phyloP scores from a whole-genome alignment of 2,113 vertebrate genomes.

The Triplophysa rosa region DNA sequence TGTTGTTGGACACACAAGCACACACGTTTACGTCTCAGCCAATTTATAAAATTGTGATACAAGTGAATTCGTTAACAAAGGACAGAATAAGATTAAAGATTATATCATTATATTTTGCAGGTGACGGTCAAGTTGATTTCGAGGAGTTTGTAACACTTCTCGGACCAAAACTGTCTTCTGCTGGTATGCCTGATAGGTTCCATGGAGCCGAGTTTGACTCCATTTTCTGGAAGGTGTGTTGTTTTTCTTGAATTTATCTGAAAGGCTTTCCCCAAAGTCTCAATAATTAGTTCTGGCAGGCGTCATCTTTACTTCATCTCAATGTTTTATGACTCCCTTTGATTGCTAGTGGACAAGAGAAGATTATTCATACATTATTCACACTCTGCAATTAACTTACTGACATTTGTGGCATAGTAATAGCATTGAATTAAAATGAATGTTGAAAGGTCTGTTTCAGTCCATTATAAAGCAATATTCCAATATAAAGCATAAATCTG shows the following conservation, averaged over 20 bases:
- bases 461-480: constrained; percentile 18
- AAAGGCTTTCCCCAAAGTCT: neutral
- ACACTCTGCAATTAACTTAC: constrained; percentile 34
- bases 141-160: constrained; percentile 96
- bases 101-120: constrained; percentile 64
- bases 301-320: constrained; percentile 17
- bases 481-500: constrained; percentile 20
- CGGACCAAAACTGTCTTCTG: constrained; percentile 91
- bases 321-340: constrained; percentile 16
- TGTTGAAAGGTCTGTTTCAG: neutral
- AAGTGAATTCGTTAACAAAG: neutral
- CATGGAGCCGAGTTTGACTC: constrained; percentile 93
- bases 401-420: constrained; percentile 27
- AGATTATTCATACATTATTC: constrained; percentile 39
- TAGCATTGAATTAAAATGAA: constrained; percentile 20
- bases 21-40: neutral
- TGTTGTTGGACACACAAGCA: neutral
- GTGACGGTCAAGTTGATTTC: constrained; percentile 95
- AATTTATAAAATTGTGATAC: neutral
- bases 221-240: constrained; percentile 95
- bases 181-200: constrained; percentile 92
- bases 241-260: constrained; percentile 1
- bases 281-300: constrained; percentile 27
- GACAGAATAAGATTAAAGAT: neutral
- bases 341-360: constrained; percentile 2